Percentiles rank a stretch among this genome's conserved stretches.
Evolutionary conservation across 1,140 invertebrate genomes (phyloP).

Genomic region (Formica exsecta): DNA sequence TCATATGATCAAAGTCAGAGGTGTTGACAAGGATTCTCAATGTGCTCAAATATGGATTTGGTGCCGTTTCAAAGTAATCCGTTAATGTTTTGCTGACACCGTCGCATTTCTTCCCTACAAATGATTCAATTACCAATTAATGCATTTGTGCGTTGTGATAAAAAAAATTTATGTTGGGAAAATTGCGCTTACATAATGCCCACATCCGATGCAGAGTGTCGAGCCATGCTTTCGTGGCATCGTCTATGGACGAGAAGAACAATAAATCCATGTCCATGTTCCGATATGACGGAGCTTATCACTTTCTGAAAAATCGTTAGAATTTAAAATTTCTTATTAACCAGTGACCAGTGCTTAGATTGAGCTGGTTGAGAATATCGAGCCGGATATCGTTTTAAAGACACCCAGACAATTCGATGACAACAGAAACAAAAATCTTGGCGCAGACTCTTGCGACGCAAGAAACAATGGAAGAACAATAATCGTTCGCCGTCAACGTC

Average conservation of each 20-base stretch:
- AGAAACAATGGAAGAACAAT: conserved; percentile 15
- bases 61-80: conserved; percentile 85
- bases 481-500: conserved; percentile 15
- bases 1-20: conserved; percentile 87
- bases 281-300: neutral
- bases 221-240: conserved; percentile 80
- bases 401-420: neutral
- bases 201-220: conserved; percentile 79
- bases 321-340: neutral
- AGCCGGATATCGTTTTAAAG: neutral
- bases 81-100: conserved; percentile 85
- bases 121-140: conserved; percentile 38
- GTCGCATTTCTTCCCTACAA: conserved; percentile 87
- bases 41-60: conserved; percentile 87
- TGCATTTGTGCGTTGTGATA: neutral
- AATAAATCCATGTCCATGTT: conserved; percentile 32
- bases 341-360: neutral
- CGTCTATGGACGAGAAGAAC: conserved; percentile 77
- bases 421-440: neutral
- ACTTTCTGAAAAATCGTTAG: neutral
- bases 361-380: neutral
- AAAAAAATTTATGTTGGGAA: neutral
- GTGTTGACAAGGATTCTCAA: conserved; percentile 88
- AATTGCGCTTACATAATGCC: conserved; percentile 77
- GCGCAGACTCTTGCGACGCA: neutral